Conservation (phyloP, 2,888 invertebrate genomes). For the Apamea sordens region DNA sequence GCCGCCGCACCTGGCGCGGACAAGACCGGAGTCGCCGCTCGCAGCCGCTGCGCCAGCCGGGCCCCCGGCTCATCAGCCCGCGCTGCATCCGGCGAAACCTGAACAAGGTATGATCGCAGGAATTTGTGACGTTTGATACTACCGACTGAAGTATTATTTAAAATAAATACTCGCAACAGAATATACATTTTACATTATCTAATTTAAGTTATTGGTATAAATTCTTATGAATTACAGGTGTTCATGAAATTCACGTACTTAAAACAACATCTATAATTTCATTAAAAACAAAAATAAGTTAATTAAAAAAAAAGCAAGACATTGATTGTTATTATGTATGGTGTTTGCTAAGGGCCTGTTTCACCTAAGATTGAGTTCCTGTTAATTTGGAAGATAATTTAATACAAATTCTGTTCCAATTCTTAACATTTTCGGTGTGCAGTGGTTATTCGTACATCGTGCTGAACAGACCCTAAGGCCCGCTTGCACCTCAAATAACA, state of each 20-base stretch:
- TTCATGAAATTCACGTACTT: neutral
- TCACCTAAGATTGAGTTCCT: no score
- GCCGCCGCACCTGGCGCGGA: slow-evolving; percentile 90
- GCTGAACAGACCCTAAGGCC: no score
- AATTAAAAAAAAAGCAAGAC: no score
- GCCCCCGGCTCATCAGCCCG: slow-evolving; percentile 67
- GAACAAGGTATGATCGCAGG: slow-evolving; percentile 75
- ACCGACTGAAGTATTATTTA: neutral
- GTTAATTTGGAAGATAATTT: neutral
- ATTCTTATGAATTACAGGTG: no score
- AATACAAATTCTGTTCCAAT: neutral
- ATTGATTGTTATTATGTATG: neutral
- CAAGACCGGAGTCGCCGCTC: slow-evolving; percentile 83
- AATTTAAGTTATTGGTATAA: no score
- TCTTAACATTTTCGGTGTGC: neutral
- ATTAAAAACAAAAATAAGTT: no score
- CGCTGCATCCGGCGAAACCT: slow-evolving; percentile 70
- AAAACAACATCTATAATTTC: neutral
- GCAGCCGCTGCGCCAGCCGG: slow-evolving; percentile 70
- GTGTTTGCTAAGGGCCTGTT: no score
- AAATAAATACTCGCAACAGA: neutral
- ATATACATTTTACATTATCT: no score
- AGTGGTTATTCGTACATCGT: no score
- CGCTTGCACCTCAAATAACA: no score
- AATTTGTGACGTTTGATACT: neutral